These are phyloP conservation scores for Ctenomys sociabilis DNA, from an alignment of 2,113 vertebrate genomes.

Conservation along the genomic window DNA sequence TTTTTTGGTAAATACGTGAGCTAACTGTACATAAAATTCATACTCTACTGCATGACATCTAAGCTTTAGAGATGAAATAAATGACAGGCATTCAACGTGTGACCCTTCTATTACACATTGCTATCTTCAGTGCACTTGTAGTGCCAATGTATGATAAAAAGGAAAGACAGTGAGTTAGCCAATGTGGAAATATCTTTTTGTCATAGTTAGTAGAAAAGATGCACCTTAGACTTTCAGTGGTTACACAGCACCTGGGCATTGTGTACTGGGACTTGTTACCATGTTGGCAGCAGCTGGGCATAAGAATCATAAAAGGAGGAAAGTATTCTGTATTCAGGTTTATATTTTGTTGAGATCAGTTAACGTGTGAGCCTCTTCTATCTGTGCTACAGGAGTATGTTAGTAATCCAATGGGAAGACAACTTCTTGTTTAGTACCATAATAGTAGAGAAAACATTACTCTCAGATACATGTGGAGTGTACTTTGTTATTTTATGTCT, in stretches of 20 bases:
- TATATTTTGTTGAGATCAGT: neutral
- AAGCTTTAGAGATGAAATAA: neutral
- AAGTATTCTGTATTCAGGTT: neutral
- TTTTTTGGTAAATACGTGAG: neutral
- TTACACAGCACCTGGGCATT: neutral
- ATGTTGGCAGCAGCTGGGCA: neutral
- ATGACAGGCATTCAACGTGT: too few species aligned
- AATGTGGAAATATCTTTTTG: neutral
- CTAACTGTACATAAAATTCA: neutral
- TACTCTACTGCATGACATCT: neutral
- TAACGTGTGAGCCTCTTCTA: neutral
- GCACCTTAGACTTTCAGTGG: neutral
- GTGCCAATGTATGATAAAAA: neutral
- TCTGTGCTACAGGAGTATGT: neutral
- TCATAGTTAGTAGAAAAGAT: neutral
- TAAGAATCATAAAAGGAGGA: neutral
- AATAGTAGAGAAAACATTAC: neutral
- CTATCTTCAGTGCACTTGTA: too few species aligned
- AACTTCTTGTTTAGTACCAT: neutral
- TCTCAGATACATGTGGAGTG: neutral
- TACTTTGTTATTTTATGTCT: neutral
- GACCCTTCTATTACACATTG: too few species aligned
- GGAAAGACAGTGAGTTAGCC: neutral
- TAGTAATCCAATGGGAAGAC: neutral
- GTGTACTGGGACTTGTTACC: neutral